Base-by-base conservation (phyloP, 1,140 invertebrate genomes). In the Nilaparvata lugens region DNA sequence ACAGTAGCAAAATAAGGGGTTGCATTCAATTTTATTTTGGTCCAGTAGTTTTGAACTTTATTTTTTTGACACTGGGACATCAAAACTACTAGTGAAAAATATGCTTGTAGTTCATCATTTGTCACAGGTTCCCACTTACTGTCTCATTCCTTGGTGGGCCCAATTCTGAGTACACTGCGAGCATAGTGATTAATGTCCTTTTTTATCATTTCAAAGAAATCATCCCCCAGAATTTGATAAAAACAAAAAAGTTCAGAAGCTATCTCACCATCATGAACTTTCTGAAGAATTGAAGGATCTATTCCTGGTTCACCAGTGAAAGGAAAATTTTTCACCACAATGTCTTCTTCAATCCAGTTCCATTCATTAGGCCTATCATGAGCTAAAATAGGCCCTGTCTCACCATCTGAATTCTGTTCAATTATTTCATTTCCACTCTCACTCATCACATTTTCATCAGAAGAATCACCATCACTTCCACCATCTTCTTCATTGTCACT, bases 111-210 rank as follows among this genome's bases (percentile, higher is more conserved):
- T 19, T 45, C 43, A 19, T 45, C 43, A 4, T 16, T 19, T 45
- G 43, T 45, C n/a, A 45, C n/a, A 45, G n/a, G n/a, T 16, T 16
- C n/a, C 43, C 43, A 45, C 43, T 45, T 45, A 16, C n/a, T 45
- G n/a, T 16, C 19, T 13, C 13, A 5, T 45, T 45, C n/a, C 43
- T 16, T n/a, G 43, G 43, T 45, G n/a, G 43, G 43, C 43, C 43
- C 43, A 16, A 45, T 45, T n/a, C 19, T 45, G n/a, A 45, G n/a
- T 45, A n/a, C n/a, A n/a, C n/a, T 45, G 43, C 19, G 13, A 16
- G n/a, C 19, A 45, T 16, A 45, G 43, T 13, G 13, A 52, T 59
- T 62, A n/a, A 13, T 48, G 52, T 62, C 57, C 35, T 42, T 43
- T 23, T 38, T 25, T 54, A 45, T 45, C n/a, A 45, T 45, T 45